These are phyloP conservation scores for Harpagifer antarcticus DNA, from an alignment of 2,797 vertebrate genomes.

Conservation along the genomic window DNA sequence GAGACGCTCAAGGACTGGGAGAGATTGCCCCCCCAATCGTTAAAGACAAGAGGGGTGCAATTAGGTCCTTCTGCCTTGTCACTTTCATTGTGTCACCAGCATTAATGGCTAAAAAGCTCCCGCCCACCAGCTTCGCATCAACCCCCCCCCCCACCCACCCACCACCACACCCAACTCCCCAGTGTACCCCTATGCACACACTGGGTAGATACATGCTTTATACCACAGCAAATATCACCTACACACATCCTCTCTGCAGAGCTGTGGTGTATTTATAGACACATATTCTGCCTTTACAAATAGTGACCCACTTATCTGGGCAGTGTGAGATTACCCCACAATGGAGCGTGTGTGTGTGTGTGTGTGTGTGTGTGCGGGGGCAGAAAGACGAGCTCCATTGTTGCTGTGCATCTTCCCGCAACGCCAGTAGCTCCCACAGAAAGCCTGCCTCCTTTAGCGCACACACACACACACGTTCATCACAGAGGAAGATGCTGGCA, in stretches of 20 bases:
- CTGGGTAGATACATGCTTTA: slow-evolving; percentile 44
- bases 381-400: slow-evolving; percentile 68
- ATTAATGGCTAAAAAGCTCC: slow-evolving; percentile 65
- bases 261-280: slow-evolving; percentile 23
- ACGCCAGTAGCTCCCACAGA: slow-evolving; percentile 51
- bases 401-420: slow-evolving; percentile 72
- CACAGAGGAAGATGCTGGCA: not conserved
- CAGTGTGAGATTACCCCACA: slow-evolving; percentile 78
- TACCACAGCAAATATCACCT: slow-evolving; percentile 41
- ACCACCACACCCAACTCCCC: slow-evolving; percentile 62
- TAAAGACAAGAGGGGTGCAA: slow-evolving; percentile 72
- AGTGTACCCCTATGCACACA: slow-evolving; percentile 54
- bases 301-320: slow-evolving; percentile 83
- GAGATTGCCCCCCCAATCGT: slow-evolving; percentile 54
- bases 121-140: slow-evolving; percentile 67
- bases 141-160: slow-evolving; percentile 22
- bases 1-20: slow-evolving; percentile 32
- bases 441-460: slow-evolving; percentile 8
- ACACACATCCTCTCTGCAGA: slow-evolving; percentile 23
- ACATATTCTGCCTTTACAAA: slow-evolving; percentile 55
- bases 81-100: slow-evolving; percentile 79
- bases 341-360: slow-evolving; percentile 61
- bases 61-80: slow-evolving; percentile 80
- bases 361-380: slow-evolving; percentile 54
- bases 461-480: slow-evolving; percentile 6